A percentile compares a stretch with the other conserved stretches of the same genome.
Evolutionary conservation across 1,140 invertebrate genomes (phyloP).

Genomic region (Cydia fagiglandana): DNA sequence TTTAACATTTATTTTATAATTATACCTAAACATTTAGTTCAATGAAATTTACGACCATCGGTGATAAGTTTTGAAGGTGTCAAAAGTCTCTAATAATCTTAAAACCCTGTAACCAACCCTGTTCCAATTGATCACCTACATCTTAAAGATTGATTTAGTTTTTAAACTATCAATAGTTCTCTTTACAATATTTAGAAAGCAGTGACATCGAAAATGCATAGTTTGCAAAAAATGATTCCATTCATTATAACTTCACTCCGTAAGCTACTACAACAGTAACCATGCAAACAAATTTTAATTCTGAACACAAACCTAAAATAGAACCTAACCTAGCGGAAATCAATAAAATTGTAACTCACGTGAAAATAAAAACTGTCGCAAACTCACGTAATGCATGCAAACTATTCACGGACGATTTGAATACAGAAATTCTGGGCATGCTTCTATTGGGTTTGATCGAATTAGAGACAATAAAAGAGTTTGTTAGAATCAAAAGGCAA

Average conservation of each 20-base stretch:
- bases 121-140: too few relatives aligned
- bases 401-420: slow-evolving; percentile 53
- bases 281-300: slow-evolving; percentile 30
- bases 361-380: slow-evolving; percentile 38
- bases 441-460: slow-evolving; percentile 27
- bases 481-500: not conserved
- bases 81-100: too few relatives aligned
- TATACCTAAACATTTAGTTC: too few relatives aligned
- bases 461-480: not conserved
- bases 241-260: not conserved
- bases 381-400: slow-evolving; percentile 54
- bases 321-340: slow-evolving; percentile 33
- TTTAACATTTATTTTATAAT: too few relatives aligned
- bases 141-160: too few relatives aligned
- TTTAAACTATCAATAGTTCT: too few relatives aligned
- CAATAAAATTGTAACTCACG: slow-evolving; percentile 27
- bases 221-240: not conserved
- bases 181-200: too few relatives aligned
- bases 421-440: slow-evolving; percentile 54
- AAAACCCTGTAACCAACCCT: too few relatives aligned
- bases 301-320: slow-evolving; percentile 27
- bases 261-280: not conserved
- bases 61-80: too few relatives aligned
- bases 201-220: not conserved
- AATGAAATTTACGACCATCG: too few relatives aligned